Evolutionary conservation across 2,888 invertebrate genomes (phyloP).

Genomic region (Flexamia atlantica): DNA sequence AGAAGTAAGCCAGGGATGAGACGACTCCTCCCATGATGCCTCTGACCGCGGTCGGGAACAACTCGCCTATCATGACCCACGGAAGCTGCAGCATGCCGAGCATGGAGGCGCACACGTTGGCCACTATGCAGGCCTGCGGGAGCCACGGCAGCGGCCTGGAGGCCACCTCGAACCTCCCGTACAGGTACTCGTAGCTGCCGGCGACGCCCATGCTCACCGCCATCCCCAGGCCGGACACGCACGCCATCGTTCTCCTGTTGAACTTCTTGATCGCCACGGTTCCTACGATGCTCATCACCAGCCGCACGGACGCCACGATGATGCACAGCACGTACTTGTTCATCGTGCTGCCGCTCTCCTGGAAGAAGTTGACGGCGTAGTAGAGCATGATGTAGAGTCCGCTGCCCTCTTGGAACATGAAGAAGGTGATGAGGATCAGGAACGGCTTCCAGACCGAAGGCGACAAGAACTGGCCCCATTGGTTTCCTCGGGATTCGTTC

Average conservation of each 20-base stretch:
- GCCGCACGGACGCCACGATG: constrained; percentile 81
- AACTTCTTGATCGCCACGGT: constrained; percentile 82
- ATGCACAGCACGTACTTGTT: constrained; percentile 84
- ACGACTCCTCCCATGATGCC: constrained; percentile 85
- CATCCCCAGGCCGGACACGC: constrained; percentile 82
- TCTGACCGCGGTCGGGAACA: constrained; percentile 83
- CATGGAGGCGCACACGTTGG: constrained; percentile 86
- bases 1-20: constrained; percentile 82
- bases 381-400: constrained; percentile 86
- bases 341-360: constrained; percentile 81
- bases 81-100: constrained; percentile 85
- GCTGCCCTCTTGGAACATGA: constrained; percentile 84
- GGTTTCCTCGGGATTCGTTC: constrained; percentile 72
- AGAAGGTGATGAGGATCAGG: constrained; percentile 80
- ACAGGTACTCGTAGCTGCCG: constrained; percentile 70
- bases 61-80: constrained; percentile 86
- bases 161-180: constrained; percentile 69
- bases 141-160: constrained; percentile 73
- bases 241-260: constrained; percentile 80
- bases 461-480: constrained; percentile 75
- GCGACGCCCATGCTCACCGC: constrained; percentile 78
- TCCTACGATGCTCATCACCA: constrained; percentile 82
- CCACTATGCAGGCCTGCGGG: constrained; percentile 80
- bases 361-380: constrained; percentile 85
- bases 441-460: constrained; percentile 83